Conservation (phyloP, 2,888 invertebrate species). For the Drosophila siamana region DNA sequence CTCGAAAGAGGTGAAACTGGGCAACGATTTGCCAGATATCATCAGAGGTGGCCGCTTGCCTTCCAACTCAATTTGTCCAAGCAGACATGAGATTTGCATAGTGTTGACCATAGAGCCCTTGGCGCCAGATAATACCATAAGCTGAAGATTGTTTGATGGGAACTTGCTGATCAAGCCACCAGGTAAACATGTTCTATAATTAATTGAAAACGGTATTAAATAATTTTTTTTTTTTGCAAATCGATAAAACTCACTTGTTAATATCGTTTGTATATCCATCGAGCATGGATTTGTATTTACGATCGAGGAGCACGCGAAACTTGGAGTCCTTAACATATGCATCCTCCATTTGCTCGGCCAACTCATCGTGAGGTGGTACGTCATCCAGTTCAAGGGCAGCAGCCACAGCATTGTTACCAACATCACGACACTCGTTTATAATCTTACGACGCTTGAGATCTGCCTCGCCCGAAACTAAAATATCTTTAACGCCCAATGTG, state of each 20-base stretch:
- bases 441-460: conserved; percentile 90
- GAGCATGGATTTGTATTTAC: conserved; percentile 92
- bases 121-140: conserved; percentile 99
- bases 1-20: conserved; percentile 96
- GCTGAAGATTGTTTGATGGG: conserved; percentile 97
- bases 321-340: conserved; percentile 90
- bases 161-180: conserved; percentile 94
- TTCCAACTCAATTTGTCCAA: conserved; percentile 99
- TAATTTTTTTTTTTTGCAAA: not conserved
- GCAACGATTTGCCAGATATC: conserved; percentile 94
- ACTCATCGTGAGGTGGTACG: conserved; percentile 87
- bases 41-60: conserved; percentile 98
- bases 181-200: conserved; percentile 90
- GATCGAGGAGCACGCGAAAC: conserved; percentile 92
- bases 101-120: conserved; percentile 99
- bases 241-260: conserved; percentile 88
- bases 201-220: not conserved
- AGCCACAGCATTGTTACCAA: conserved; percentile 88
- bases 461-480: conserved; percentile 91
- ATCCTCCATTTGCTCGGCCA: conserved; percentile 90
- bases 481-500: conserved; percentile 97
- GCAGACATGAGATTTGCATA: conserved; percentile 98
- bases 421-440: conserved; percentile 88
- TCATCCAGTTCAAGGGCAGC: conserved; percentile 90
- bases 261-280: conserved; percentile 96